Percentiles rank a stretch among this genome's conserved stretches.
Conservation (phyloP, 2,888 invertebrate species). For the Cinara cedri region DNA sequence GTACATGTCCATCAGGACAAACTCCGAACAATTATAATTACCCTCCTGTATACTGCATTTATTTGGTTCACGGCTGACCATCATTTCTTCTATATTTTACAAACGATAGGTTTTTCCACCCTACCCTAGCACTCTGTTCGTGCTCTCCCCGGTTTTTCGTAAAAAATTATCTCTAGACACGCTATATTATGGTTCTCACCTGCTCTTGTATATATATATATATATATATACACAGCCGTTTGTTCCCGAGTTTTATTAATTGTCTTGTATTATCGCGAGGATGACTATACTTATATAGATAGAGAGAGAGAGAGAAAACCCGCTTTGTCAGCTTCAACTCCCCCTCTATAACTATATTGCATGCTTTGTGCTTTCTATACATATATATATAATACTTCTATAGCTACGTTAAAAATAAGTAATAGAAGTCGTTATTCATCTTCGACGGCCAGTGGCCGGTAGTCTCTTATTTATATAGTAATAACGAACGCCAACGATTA, state of each 20-base stretch:
- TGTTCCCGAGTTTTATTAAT: constrained; percentile 49
- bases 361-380: too few relatives aligned
- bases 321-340: constrained; percentile 53
- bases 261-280: constrained; percentile 45
- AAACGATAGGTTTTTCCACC: constrained; percentile 16
- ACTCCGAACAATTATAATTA: constrained; percentile 24
- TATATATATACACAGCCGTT: constrained; percentile 1
- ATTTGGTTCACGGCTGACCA: background rate
- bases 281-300: constrained; percentile 24
- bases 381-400: background rate
- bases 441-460: constrained; percentile 50
- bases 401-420: constrained; percentile 35
- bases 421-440: constrained; percentile 53
- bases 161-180: constrained; percentile 53
- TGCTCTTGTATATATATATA: too few relatives aligned
- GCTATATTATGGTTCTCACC: constrained; percentile 50
- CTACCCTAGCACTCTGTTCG: constrained; percentile 17
- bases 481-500: constrained; percentile 38
- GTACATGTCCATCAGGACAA: background rate
- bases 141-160: constrained; percentile 31
- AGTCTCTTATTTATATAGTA: constrained; percentile 45
- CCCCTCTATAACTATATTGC: constrained; percentile 20
- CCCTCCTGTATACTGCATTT: background rate
- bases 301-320: constrained; percentile 24
- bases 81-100: constrained; percentile 4